phyloP scores from a whole-genome alignment of 2,113 vertebrate species.

The Forbesichthys agassizii region DNA sequence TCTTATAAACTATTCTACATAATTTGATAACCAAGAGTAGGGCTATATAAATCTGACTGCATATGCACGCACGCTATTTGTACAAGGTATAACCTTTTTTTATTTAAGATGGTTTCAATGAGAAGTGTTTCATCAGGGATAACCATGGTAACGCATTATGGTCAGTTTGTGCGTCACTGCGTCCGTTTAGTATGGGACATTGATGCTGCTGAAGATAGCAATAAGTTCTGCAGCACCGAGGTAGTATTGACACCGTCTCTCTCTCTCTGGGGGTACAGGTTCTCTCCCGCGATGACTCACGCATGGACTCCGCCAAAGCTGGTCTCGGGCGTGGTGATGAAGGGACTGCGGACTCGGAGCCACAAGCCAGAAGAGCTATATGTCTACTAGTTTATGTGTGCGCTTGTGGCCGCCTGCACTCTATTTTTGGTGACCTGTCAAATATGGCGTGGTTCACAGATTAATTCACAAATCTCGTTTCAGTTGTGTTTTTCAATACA shows the following conservation, averaged over 20 bases:
- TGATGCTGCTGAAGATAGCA: no score
- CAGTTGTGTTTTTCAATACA: neutral
- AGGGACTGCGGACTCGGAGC: slow-evolving; percentile 48
- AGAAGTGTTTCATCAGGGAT: no score
- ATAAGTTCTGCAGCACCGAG: slow-evolving; percentile 41
- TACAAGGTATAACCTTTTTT: no score
- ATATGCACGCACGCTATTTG: no score
- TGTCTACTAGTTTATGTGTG: slow-evolving; percentile 1
- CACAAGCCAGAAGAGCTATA: neutral
- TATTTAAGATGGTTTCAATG: no score
- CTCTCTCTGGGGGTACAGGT: slow-evolving; percentile 37
- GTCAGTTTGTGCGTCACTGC: no score
- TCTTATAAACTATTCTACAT: no score
- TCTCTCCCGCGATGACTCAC: slow-evolving; percentile 74
- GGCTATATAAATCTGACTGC: no score
- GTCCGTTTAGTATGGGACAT: no score
- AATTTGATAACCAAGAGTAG: no score
- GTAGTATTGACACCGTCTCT: neutral
- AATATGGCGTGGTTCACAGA: slow-evolving; percentile 31
- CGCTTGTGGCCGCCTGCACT: neutral
- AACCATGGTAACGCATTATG: no score
- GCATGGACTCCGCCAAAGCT: slow-evolving; percentile 53
- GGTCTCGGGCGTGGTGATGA: slow-evolving; percentile 52
- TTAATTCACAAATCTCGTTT: slow-evolving; percentile 63
- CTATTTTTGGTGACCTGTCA: slow-evolving; percentile 65